Conservation (phyloP, 2,888 invertebrate genomes). For the Endomychus coccineus region DNA sequence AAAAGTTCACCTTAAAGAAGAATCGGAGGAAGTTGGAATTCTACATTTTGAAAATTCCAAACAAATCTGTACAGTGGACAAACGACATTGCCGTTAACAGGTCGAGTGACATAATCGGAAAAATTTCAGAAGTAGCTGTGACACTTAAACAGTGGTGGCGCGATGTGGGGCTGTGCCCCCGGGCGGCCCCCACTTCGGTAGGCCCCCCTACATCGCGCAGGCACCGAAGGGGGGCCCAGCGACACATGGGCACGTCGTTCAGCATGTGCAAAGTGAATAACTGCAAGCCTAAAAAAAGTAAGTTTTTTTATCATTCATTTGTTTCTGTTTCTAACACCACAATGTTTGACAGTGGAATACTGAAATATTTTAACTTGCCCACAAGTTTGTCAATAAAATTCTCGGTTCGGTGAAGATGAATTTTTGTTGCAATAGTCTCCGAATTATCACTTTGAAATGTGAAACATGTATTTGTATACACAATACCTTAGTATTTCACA, state of each 20-base stretch:
- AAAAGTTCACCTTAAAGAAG: constrained; percentile 21
- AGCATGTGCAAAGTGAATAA: constrained; percentile 75
- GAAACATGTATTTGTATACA: too few relatives aligned
- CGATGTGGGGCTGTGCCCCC: constrained; percentile 46
- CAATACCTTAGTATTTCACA: too few relatives aligned
- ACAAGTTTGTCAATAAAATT: too few relatives aligned
- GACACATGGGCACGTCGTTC: constrained; percentile 71
- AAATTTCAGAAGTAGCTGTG: constrained; percentile 42
- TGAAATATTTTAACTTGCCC: too few relatives aligned
- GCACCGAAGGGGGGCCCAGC: constrained; percentile 28
- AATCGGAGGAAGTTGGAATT: constrained; percentile 16
- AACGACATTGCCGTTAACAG: too few relatives aligned
- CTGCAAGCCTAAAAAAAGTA: constrained; percentile 72
- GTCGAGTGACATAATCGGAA: constrained; percentile 22
- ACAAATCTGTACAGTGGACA: too few relatives aligned
- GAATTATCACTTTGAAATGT: too few relatives aligned
- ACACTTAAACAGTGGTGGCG: constrained; percentile 46
- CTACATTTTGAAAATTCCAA: too few relatives aligned
- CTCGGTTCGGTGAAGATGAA: too few relatives aligned
- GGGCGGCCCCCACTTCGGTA: constrained; percentile 38
- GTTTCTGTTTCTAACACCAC: too few relatives aligned
- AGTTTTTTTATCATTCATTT: constrained; percentile 34
- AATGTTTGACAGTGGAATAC: too few relatives aligned
- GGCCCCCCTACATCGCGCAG: constrained; percentile 23
- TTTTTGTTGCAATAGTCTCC: too few relatives aligned